Evolutionary conservation across 2,888 invertebrate species (phyloP), one percentile per base, ranked within the genome.

Genomic region (Apodemia mormo): DNA sequence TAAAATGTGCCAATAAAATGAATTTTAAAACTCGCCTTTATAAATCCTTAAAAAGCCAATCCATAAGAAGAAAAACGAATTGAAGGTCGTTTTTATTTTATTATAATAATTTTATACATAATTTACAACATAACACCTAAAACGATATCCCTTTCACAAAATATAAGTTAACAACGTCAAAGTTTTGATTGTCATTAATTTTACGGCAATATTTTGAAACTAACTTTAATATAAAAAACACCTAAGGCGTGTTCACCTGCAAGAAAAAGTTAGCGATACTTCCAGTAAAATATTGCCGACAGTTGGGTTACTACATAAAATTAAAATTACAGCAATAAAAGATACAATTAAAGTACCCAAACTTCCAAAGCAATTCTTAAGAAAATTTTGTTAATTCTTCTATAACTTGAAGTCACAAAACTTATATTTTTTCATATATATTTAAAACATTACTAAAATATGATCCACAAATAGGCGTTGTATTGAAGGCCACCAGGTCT

Each of bases 91-190:
- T 29, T 58, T 49, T 49, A 29, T 56, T 56, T 58, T 58, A 58
- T 61, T 61, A 33, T 61, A 61, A 61, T 33, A 61, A 33, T 61
- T 61, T 61, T 33, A 33, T 33, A 30, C 29, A 56, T 10, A 61
- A 61, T 30, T 12, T 61, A 30, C 61, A 33, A 30, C 61, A 30
- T 29, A 61, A 61, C 61, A 30, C 29, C 61, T 30, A 58, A 61
- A 30, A 61, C 14, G 29, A 12, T 33, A 29, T 30, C 33, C 30
- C 33, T 61, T 61, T 61, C 30, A 30, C 14, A 61, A 61, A 30
- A 30, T 61, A 14, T 33, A 61, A 33, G 61, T 29, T 12, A 33
- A 61, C 30, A 30, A 61, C 61, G 12, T 33, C 33, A 12, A 8
- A 58, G 10, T 58, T 58, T 30, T 30, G 29, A 30, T 29, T 30